Evolutionary conservation across 2,797 vertebrate genomes (phyloP).

Genomic region (Molossus alvarezi): DNA sequence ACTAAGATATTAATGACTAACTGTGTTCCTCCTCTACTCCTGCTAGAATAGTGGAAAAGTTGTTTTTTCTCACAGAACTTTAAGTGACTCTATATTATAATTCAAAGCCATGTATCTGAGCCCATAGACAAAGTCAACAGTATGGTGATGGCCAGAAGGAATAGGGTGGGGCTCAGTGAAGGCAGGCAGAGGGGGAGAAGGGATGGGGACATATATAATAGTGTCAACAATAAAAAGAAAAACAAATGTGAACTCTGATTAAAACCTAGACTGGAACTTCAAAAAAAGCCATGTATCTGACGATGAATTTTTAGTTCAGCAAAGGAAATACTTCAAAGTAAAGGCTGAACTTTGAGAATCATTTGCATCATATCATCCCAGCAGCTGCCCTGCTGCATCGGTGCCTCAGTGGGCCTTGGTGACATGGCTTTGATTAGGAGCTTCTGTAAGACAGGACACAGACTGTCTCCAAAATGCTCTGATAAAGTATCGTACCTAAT

Average conservation of each 20-base stretch:
- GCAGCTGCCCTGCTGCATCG: not conserved
- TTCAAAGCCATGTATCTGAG: not conserved
- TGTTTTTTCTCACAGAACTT: constrained; percentile 30
- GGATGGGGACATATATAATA: not conserved
- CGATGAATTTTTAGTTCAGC: constrained; percentile 1
- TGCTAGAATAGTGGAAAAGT: not conserved
- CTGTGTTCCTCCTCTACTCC: not conserved
- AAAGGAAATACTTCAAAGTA: constrained; percentile 29
- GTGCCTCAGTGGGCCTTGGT: not conserved
- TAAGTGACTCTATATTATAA: not conserved
- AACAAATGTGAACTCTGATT: not conserved
- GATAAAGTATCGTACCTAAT: not conserved
- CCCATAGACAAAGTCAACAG: not conserved
- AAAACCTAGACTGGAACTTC: not conserved
- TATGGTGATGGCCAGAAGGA: not conserved
- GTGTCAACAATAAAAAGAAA: not conserved
- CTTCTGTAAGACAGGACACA: not conserved
- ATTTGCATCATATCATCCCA: not conserved
- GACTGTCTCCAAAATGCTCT: not conserved
- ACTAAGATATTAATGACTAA: not conserved
- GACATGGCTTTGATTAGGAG: not conserved
- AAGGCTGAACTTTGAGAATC: not conserved
- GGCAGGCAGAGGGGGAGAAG: not conserved
- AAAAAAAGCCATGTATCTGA: not conserved
- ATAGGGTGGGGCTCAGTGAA: not conserved